Conservation (phyloP, 2,888 invertebrate species). For the Monopis laevigella region DNA sequence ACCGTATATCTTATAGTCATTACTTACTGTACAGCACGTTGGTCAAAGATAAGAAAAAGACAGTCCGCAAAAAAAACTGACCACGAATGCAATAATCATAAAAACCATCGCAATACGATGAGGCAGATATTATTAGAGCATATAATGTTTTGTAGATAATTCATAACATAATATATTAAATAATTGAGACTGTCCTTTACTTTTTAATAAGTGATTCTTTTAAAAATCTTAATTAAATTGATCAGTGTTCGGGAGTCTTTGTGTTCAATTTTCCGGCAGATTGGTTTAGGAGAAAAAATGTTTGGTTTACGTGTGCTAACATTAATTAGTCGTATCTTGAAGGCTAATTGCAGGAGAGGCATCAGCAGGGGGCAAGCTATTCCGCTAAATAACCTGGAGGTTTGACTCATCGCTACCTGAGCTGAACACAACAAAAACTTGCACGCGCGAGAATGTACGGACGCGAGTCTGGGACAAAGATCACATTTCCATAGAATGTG, state of each 20-base stretch:
- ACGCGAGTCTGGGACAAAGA: conserved; percentile 15
- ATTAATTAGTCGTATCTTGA: conserved; percentile 7
- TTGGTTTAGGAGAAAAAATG: background rate
- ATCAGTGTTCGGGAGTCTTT: too few species aligned
- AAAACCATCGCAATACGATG: conserved; percentile 21
- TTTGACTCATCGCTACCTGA: conserved; percentile 34
- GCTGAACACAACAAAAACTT: conserved; percentile 31
- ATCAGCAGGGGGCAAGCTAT: background rate
- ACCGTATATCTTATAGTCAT: conserved; percentile 12
- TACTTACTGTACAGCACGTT: conserved; percentile 16
- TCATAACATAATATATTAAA: too few species aligned
- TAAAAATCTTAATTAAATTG: too few species aligned
- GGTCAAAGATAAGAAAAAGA: conserved; percentile 38
- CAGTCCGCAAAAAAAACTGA: conserved; percentile 20
- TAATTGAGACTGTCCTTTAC: too few species aligned
- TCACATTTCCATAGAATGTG: too few species aligned
- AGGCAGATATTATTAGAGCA: too few species aligned
- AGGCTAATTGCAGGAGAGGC: conserved; percentile 5
- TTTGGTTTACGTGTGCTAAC: background rate
- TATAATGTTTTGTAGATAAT: too few species aligned
- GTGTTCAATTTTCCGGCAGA: background rate
- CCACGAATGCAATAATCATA: conserved; percentile 38
- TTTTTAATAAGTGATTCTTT: too few species aligned
- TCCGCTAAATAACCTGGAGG: conserved; percentile 13
- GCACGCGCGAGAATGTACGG: conserved; percentile 39